Conservation (phyloP, 1,140 invertebrate genomes). For the Pseudachorutes palmiensis region DNA sequence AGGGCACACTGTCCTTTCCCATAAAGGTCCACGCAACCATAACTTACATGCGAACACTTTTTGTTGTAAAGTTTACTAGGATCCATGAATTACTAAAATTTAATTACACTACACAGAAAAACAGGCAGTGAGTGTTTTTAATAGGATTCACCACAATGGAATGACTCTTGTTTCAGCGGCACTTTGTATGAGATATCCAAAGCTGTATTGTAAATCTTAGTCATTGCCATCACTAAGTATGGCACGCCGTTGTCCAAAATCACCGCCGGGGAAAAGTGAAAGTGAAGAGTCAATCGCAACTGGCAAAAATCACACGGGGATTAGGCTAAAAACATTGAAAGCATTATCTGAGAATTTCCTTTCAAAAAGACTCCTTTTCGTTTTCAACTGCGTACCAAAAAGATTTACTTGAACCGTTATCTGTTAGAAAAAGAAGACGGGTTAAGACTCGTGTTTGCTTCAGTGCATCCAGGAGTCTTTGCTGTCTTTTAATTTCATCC, state of each 20-base stretch:
- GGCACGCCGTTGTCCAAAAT: background rate
- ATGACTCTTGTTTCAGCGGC: too few species aligned
- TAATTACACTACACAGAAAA: background rate
- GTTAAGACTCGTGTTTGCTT: background rate
- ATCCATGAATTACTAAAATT: background rate
- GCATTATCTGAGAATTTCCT: too few species aligned
- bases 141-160: too few species aligned
- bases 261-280: background rate
- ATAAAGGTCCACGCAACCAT: background rate
- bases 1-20: background rate
- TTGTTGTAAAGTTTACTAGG: background rate
- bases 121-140: too few species aligned
- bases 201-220: too few species aligned
- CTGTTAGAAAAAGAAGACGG: background rate
- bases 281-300: background rate
- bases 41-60: background rate
- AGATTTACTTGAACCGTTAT: background rate
- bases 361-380: too few species aligned
- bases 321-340: too few species aligned
- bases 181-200: too few species aligned
- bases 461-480: background rate
- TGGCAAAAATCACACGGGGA: background rate
- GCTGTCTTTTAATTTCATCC: background rate
- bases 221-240: background rate
- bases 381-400: background rate